Percentiles rank a stretch among this genome's conserved stretches.
phyloP scores from a whole-genome alignment of 2,888 invertebrate genomes.

The Lasioglossum villosulum region DNA sequence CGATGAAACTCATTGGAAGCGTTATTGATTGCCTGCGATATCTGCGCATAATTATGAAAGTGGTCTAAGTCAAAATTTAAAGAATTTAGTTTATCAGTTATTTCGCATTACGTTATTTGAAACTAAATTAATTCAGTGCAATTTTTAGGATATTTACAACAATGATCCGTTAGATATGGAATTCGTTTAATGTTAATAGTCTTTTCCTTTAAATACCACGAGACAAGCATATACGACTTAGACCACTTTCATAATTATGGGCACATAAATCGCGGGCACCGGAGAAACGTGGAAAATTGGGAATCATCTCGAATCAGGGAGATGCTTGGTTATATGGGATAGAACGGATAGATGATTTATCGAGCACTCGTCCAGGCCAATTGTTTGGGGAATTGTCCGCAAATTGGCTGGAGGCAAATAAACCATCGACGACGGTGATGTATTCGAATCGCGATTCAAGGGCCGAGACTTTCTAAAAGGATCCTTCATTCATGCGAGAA shows the following conservation, averaged over 20 bases:
- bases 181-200: too few species aligned
- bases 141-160: too few species aligned
- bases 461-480: slow-evolving; percentile 12
- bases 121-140: too few species aligned
- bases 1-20: slow-evolving; percentile 14
- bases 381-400: not conserved
- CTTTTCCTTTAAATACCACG: too few species aligned
- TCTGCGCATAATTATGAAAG: not conserved
- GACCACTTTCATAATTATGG: too few species aligned
- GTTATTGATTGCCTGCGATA: slow-evolving; percentile 28
- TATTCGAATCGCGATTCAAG: not conserved
- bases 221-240: too few species aligned
- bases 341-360: not conserved
- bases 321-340: not conserved
- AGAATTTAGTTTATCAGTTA: too few species aligned
- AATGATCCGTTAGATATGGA: too few species aligned
- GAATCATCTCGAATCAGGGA: not conserved
- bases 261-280: not conserved
- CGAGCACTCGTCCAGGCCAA: not conserved
- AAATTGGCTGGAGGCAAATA: not conserved
- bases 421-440: slow-evolving; percentile 19
- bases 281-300: slow-evolving; percentile 6
- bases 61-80: too few species aligned
- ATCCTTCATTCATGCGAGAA: slow-evolving; percentile 16
- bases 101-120: too few species aligned